Evolutionary conservation across 2,797 vertebrate genomes (phyloP).

Genomic region (Spinus pinus): DNA sequence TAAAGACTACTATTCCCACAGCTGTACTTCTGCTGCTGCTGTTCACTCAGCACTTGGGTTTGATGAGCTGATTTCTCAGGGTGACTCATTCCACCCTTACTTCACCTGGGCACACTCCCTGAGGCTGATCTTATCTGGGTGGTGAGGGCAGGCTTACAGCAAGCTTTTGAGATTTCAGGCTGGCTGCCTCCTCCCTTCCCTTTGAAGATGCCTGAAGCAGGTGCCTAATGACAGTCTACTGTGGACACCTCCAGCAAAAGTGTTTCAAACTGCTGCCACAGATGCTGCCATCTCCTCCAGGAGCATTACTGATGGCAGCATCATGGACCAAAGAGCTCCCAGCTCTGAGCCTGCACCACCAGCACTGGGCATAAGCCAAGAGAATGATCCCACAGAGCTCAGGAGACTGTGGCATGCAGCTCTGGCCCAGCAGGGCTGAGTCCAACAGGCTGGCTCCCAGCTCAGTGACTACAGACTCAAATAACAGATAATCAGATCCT

Average conservation of each 20-base stretch:
- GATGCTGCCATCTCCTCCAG: neutral
- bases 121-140: neutral
- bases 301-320: neutral
- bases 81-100: neutral
- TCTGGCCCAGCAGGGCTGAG: neutral
- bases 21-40: neutral
- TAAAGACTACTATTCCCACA: neutral
- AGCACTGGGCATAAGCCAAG: neutral
- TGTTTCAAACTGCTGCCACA: fast-evolving
- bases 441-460: fast-evolving
- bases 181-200: neutral
- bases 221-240: neutral
- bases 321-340: neutral
- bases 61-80: neutral
- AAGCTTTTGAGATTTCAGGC: neutral
- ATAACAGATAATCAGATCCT: neutral
- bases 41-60: neutral
- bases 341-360: neutral
- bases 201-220: neutral
- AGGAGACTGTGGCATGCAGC: neutral
- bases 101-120: neutral
- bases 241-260: neutral
- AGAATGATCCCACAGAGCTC: fast-evolving
- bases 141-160: neutral
- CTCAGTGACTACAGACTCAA: neutral